Conservation (phyloP, 2,113 vertebrate species). For the Uria aalge region DNA sequence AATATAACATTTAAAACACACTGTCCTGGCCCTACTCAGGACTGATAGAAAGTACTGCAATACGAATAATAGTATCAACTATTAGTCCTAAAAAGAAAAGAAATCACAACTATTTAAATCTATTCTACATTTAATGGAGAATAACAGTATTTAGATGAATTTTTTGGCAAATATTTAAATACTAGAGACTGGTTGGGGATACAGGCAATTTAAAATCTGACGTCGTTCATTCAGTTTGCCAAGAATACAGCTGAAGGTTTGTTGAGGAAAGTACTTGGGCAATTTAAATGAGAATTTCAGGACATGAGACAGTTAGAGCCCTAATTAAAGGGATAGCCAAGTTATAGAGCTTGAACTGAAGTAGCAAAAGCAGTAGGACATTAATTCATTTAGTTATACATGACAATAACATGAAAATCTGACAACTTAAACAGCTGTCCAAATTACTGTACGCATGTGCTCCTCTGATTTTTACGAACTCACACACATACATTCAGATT, state of each 20-base stretch:
- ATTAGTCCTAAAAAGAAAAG: not conserved
- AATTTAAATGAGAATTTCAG: conserved; percentile 68
- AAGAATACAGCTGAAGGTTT: conserved; percentile 38
- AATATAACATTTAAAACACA: not conserved
- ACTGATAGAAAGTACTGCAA: not conserved
- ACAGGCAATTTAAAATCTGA: conserved; percentile 6
- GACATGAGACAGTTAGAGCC: not conserved
- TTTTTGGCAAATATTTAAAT: not conserved
- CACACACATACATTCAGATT: not conserved
- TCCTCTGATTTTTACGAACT: conserved; percentile 35
- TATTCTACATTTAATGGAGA: not conserved
- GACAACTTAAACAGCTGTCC: conserved; percentile 54
- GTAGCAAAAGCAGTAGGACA: conserved; percentile 11
- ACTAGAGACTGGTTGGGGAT: not conserved
- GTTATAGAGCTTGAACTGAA: not conserved
- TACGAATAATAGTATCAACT: not conserved
- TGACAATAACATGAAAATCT: conserved; percentile 43
- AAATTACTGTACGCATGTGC: conserved; percentile 43
- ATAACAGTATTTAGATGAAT: not conserved
- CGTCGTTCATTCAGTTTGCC: conserved; percentile 5
- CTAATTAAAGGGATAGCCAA: conserved; percentile 52
- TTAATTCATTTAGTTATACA: conserved; percentile 37
- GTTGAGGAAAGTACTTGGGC: conserved; percentile 19
- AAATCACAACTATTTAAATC: not conserved
- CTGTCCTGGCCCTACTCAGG: not conserved